A percentile compares a stretch with the other conserved stretches of the same genome.
phyloP scores from a whole-genome alignment of 2,888 invertebrate species.

The Tridacna gigas region DNA sequence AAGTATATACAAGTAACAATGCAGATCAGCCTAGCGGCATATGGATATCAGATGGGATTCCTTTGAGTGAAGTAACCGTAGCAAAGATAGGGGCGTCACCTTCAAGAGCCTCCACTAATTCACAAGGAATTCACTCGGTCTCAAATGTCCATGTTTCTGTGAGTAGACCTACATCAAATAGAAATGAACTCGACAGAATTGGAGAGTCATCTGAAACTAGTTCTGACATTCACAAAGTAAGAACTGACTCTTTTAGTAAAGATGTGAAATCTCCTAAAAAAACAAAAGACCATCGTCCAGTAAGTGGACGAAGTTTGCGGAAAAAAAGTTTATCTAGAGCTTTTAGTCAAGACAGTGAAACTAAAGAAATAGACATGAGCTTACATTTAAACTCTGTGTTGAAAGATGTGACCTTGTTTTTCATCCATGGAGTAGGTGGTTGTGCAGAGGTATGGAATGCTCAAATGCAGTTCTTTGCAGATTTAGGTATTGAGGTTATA shows the following conservation, averaged over 20 bases:
- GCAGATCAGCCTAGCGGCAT: slow-evolving; percentile 6
- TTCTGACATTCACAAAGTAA: slow-evolving; percentile 23
- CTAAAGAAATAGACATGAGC: slow-evolving; percentile 24
- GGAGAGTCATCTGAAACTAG: slow-evolving; percentile 18
- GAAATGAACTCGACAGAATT: slow-evolving; percentile 6
- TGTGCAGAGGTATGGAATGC: slow-evolving; percentile 88
- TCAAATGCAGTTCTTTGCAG: slow-evolving; percentile 87
- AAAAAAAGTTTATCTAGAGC: slow-evolving; percentile 30
- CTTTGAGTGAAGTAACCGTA: neutral
- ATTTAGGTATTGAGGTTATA: slow-evolving; percentile 88
- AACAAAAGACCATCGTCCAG: slow-evolving; percentile 61
- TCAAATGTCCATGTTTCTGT: slow-evolving; percentile 66
- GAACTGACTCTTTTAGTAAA: slow-evolving; percentile 28
- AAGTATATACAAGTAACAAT: neutral
- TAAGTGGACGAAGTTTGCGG: slow-evolving; percentile 55
- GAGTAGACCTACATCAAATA: slow-evolving; percentile 20
- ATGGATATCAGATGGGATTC: slow-evolving; percentile 3
- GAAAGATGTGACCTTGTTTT: slow-evolving; percentile 85
- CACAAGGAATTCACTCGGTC: slow-evolving; percentile 63
- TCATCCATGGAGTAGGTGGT: slow-evolving; percentile 90
- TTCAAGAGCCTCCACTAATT: slow-evolving; percentile 47
- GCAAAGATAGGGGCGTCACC: slow-evolving; percentile 29
- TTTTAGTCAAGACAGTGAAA: slow-evolving; percentile 27
- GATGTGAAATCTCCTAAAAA: slow-evolving; percentile 52
- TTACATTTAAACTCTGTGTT: slow-evolving; percentile 46